Conservation (phyloP, 1,140 invertebrate genomes). For the Pachyrhynchus sulphureomaculatus region DNA sequence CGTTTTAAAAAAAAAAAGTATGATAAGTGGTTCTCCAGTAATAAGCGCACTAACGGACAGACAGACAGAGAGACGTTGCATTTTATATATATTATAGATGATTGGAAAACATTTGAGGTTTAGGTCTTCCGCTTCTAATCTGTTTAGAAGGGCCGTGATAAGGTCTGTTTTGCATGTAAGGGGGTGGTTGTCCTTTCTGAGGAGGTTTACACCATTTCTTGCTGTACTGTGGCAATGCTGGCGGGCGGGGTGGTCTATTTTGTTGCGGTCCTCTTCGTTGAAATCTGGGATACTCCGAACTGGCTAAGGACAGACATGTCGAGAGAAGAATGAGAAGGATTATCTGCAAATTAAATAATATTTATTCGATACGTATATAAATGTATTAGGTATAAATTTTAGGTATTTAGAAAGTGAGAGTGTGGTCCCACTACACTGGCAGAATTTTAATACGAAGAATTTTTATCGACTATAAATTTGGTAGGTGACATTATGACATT, state of each 20-base stretch:
- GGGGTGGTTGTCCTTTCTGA: background rate
- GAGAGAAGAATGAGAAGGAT: slow-evolving; percentile 30
- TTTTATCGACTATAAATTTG: no score
- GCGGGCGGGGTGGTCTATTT: slow-evolving; percentile 21
- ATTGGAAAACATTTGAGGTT: background rate
- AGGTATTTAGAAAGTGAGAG: no score
- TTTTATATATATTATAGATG: no score
- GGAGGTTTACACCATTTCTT: slow-evolving; percentile 40
- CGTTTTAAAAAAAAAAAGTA: no score
- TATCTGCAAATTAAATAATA: slow-evolving; percentile 30
- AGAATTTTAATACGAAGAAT: no score
- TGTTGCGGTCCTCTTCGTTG: slow-evolving; percentile 30
- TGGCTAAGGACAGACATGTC: slow-evolving; percentile 11
- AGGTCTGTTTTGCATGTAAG: slow-evolving; percentile 1
- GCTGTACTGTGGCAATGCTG: slow-evolving; percentile 26
- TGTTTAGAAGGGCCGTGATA: background rate
- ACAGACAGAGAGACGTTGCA: no score
- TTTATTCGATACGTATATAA: no score
- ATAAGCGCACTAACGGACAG: no score
- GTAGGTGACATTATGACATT: no score
- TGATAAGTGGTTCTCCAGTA: no score
- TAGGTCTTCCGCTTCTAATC: background rate
- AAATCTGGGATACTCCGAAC: slow-evolving; percentile 29
- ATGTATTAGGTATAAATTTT: no score
- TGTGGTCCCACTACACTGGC: no score